phyloP scores from a whole-genome alignment of 1,140 invertebrate species.

The Achatina immaculata region DNA sequence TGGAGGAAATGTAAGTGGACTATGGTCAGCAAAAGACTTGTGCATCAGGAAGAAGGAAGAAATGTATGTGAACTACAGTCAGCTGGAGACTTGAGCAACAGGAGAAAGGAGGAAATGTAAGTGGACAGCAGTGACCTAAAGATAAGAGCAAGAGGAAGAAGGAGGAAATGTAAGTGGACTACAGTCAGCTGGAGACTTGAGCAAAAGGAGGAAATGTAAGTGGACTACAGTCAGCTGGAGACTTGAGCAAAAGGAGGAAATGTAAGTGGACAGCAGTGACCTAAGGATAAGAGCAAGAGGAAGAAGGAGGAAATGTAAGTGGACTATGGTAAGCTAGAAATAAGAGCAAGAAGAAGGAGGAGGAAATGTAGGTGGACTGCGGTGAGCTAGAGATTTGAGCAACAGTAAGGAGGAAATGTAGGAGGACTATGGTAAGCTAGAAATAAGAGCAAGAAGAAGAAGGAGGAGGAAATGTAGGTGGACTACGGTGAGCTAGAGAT shows the following conservation, averaged over 20 bases:
- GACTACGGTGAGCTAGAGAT: not conserved
- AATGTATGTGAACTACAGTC: too few species aligned
- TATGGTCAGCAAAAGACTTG: not conserved
- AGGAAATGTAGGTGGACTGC: not conserved
- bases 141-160: not conserved
- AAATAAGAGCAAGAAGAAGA: not conserved
- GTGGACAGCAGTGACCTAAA: too few species aligned
- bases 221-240: not conserved
- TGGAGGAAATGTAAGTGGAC: not conserved
- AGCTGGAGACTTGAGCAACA: too few species aligned
- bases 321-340: not conserved
- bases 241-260: not conserved
- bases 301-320: not conserved
- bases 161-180: too few species aligned
- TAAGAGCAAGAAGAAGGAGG: not conserved
- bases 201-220: not conserved
- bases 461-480: not conserved
- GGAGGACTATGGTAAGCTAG: not conserved
- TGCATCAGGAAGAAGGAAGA: not conserved
- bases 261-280: not conserved
- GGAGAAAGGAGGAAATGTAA: too few species aligned
- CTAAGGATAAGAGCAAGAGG: not conserved
- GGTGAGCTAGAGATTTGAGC: not conserved
- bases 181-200: not conserved
- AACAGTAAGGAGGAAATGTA: not conserved